Percentiles rank a stretch among this genome's conserved stretches.
Conservation (phyloP, 2,888 invertebrate species). For the Tanytarsus gracilentus region DNA sequence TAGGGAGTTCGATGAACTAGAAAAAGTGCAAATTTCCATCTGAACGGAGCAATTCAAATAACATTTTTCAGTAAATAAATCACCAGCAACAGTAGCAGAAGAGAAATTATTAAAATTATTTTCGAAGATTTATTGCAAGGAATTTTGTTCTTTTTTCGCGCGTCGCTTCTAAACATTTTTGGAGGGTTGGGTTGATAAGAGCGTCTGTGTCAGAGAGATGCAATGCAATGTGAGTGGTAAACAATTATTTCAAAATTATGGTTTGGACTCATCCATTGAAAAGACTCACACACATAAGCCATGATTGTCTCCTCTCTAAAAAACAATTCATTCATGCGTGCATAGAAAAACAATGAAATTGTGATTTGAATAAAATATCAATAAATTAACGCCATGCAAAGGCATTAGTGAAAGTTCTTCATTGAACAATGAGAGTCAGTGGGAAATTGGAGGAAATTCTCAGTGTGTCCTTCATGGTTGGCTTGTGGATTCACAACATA, state of each 20-base stretch:
- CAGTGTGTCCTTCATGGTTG: no score
- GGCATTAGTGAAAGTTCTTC: background rate
- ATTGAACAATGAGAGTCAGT: background rate
- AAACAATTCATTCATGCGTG: background rate
- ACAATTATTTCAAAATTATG: no score
- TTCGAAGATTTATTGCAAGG: slow-evolving; percentile 2
- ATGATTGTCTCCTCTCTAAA: no score
- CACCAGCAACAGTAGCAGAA: background rate
- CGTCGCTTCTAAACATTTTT: background rate
- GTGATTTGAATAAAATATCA: slow-evolving; percentile 28
- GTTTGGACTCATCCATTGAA: no score
- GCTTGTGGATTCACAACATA: no score
- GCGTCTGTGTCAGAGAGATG: no score
- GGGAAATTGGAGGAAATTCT: background rate
- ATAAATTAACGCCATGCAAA: slow-evolving; percentile 16
- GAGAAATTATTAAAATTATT: slow-evolving; percentile 4
- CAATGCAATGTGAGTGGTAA: no score
- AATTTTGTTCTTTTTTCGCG: background rate
- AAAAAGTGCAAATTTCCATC: background rate
- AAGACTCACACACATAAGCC: no score
- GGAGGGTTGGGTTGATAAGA: no score
- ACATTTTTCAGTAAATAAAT: slow-evolving; percentile 3
- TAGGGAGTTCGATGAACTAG: slow-evolving; percentile 7
- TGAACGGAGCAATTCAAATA: slow-evolving; percentile 2
- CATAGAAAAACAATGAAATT: slow-evolving; percentile 22